These are phyloP conservation scores for Corticium candelabrum DNA, from an alignment of 37 sponge, comb jelly and placozoan species.

Conservation along the genomic window DNA sequence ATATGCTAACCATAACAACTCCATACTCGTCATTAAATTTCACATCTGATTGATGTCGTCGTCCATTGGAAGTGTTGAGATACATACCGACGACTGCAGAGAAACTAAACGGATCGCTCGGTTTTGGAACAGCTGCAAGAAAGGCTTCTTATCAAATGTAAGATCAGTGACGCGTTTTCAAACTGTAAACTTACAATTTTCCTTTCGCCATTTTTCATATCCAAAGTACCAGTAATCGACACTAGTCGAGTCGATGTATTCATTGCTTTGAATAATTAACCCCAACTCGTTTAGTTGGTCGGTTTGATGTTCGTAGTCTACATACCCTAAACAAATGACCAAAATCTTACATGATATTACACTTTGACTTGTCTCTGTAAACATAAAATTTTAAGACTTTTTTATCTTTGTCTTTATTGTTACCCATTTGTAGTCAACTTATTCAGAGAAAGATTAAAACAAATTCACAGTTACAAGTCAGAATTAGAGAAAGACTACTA, in stretches of 20 bases:
- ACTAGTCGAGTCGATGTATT: background rate
- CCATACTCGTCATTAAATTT: background rate
- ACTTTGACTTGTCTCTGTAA: no score
- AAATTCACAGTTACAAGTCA: no score
- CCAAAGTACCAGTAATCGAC: background rate
- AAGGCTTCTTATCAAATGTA: no score
- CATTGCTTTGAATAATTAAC: background rate
- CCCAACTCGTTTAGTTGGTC: background rate
- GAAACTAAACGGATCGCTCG: no score
- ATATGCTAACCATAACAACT: background rate
- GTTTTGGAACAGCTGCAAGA: no score
- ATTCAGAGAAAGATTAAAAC: no score
- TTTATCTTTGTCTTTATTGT: no score
- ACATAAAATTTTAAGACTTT: no score
- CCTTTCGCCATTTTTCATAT: background rate
- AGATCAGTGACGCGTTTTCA: background rate
- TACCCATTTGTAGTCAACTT: no score
- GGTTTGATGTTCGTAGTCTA: background rate
- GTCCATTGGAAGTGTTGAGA: background rate
- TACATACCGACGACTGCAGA: no score
- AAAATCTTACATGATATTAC: no score
- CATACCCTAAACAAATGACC: background rate
- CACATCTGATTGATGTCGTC: background rate
- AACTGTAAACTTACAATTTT: background rate
- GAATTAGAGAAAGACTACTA: no score